Evolutionary conservation across 2,113 vertebrate species (phyloP).

Genomic region (Eulacestoma nigropectus): DNA sequence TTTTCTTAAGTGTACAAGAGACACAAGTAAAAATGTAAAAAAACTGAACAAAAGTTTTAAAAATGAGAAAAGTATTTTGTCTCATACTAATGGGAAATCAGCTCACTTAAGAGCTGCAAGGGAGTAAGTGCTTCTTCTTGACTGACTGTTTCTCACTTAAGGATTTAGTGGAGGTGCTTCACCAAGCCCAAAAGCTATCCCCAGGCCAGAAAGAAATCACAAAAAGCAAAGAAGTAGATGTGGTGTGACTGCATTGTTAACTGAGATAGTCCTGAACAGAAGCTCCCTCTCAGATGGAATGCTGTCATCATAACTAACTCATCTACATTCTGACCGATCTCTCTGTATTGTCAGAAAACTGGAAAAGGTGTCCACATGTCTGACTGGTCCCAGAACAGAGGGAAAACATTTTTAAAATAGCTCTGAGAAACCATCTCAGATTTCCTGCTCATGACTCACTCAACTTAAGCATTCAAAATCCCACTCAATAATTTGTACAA

Average conservation of each 20-base stretch:
- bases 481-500: neutral
- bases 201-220: neutral
- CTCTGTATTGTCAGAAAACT: neutral
- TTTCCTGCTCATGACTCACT: neutral
- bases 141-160: neutral
- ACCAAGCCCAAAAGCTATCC: neutral
- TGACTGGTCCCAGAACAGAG: neutral
- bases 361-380: neutral
- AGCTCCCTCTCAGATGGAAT: neutral
- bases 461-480: neutral
- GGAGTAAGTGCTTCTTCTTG: neutral
- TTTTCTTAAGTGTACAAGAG: neutral
- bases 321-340: neutral
- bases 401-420: neutral
- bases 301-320: neutral
- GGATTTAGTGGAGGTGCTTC: neutral
- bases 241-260: neutral
- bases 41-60: neutral
- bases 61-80: neutral
- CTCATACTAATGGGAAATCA: neutral
- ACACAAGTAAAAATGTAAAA: neutral
- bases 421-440: neutral
- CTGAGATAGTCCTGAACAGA: neutral
- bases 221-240: neutral
- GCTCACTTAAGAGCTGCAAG: neutral